Conservation (phyloP, 2,888 invertebrate species). For the Timandra comae region DNA sequence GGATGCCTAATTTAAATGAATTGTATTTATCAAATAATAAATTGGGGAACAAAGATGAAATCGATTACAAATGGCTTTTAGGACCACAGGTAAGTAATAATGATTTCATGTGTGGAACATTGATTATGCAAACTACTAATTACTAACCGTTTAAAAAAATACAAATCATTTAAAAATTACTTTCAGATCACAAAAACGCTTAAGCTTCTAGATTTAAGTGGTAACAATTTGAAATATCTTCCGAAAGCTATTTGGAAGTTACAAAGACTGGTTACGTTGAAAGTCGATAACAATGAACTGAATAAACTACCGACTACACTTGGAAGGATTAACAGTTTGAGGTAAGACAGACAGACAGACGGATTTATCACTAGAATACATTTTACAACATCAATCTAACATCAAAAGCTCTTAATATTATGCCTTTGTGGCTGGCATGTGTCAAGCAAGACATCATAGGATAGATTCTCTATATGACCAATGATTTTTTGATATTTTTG, state of each 20-base stretch:
- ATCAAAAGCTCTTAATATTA: too few species aligned
- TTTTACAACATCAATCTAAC: too few species aligned
- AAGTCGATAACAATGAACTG: constrained; percentile 79
- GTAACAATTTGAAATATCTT: constrained; percentile 73
- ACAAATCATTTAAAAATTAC: constrained; percentile 3
- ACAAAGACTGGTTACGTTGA: constrained; percentile 77
- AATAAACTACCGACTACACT: constrained; percentile 79
- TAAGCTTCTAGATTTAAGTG: constrained; percentile 79
- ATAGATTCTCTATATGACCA: too few species aligned
- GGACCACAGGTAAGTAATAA: constrained; percentile 55
- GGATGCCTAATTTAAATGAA: constrained; percentile 77
- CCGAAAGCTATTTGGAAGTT: constrained; percentile 81
- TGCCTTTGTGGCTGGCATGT: too few species aligned
- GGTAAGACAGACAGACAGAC: too few species aligned
- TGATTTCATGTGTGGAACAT: too few species aligned
- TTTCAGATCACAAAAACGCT: constrained; percentile 69
- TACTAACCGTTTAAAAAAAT: too few species aligned
- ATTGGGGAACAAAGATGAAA: constrained; percentile 68
- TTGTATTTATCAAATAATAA: constrained; percentile 80
- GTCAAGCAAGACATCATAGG: too few species aligned
- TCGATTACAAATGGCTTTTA: constrained; percentile 83
- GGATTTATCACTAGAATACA: too few species aligned
- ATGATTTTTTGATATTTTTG: too few species aligned
- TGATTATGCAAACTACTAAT: too few species aligned
- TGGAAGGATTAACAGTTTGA: constrained; percentile 75